Percentiles rank a stretch among this genome's conserved stretches.
Conservation (phyloP, 2,797 vertebrate species). For the Silurus lanzhouensis region DNA sequence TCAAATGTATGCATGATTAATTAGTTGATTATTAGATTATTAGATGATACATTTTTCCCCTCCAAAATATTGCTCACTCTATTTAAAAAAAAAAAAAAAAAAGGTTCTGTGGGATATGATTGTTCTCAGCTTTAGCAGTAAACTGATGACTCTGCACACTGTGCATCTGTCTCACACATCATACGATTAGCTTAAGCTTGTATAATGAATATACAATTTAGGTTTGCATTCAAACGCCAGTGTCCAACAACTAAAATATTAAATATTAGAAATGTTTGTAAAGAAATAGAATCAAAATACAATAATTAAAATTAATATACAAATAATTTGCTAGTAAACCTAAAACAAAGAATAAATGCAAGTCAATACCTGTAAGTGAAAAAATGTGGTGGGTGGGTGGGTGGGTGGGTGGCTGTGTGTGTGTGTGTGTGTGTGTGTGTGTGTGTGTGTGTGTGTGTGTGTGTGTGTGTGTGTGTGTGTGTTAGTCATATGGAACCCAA, state of each 20-base stretch:
- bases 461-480: too few species aligned
- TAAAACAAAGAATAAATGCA: neutral
- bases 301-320: neutral
- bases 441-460: too few species aligned
- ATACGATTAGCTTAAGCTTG: neutral
- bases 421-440: too few species aligned
- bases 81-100: too few species aligned
- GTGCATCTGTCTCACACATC: conserved; percentile 9
- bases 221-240: neutral
- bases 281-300: neutral
- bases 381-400: too few species aligned
- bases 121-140: neutral
- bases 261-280: neutral
- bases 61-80: too few species aligned
- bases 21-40: neutral
- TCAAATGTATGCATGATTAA: neutral
- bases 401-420: too few species aligned
- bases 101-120: too few species aligned
- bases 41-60: too few species aligned
- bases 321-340: neutral
- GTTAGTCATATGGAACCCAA: too few species aligned
- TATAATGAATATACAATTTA: neutral
- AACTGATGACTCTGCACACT: neutral
- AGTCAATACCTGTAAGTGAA: neutral
- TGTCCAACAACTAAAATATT: too few species aligned